These are phyloP conservation scores for Thalassaphorura encarpata DNA, from an alignment of 1,140 invertebrate genomes.

Conservation along the genomic window DNA sequence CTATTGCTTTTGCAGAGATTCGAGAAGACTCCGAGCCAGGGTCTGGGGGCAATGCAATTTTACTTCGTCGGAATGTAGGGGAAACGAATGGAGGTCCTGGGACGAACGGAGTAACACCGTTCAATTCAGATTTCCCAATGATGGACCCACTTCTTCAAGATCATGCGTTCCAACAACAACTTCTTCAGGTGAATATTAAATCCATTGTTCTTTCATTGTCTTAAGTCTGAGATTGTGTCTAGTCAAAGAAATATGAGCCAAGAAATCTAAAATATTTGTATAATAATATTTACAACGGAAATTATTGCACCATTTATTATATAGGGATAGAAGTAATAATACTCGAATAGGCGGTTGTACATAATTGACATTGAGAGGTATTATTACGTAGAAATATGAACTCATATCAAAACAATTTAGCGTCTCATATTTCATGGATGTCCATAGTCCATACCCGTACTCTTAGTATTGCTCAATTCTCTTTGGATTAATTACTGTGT, in stretches of 20 bases:
- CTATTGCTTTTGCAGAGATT: constrained; percentile 21
- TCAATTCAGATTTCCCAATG: constrained; percentile 24
- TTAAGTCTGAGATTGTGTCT: not conserved
- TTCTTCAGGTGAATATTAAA: constrained; percentile 25
- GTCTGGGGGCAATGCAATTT: constrained; percentile 20
- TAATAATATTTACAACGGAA: too few relatives aligned
- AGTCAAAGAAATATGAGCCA: not conserved
- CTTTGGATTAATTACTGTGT: too few relatives aligned
- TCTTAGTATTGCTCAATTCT: too few relatives aligned
- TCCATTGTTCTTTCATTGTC: not conserved
- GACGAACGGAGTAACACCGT: constrained; percentile 25
- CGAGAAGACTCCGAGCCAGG: constrained; percentile 22
- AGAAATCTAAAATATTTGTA: too few relatives aligned
- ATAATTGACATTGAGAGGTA: too few relatives aligned
- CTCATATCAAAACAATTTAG: too few relatives aligned
- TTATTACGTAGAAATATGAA: too few relatives aligned
- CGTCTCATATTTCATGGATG: too few relatives aligned
- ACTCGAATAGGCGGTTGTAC: too few relatives aligned
- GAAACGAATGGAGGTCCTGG: constrained; percentile 22
- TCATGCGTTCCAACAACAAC: constrained; percentile 32
- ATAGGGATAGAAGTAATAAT: too few relatives aligned
- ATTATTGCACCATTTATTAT: too few relatives aligned
- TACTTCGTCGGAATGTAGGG: constrained; percentile 21
- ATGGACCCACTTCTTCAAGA: constrained; percentile 32
- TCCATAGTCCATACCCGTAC: too few relatives aligned